Evolutionary conservation across 1,140 invertebrate genomes (phyloP), one percentile per base, ranked within the genome.

Genomic region (Anadara kagoshimensis): DNA sequence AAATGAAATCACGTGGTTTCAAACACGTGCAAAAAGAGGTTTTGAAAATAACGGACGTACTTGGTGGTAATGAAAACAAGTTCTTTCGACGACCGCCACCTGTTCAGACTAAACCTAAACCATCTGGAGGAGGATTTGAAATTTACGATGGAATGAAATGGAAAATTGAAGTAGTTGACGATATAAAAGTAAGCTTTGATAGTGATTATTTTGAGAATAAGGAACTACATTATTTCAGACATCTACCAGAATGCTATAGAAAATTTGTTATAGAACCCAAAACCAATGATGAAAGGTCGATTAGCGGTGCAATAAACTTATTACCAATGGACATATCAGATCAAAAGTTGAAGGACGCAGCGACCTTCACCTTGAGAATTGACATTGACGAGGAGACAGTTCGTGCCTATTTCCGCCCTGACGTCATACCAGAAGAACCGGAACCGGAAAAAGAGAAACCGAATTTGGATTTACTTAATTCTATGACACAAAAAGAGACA

Each of bases 101-200:
- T 20, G 45, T 49, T 44, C 47, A 63, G 20, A 51, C 49, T 44
- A 70, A 73, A 67, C 24, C 65, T 14, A 29, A 61, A 47, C 54
- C 61, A 29, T 41, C 41, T 22, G 56, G 63, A 44, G 36, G 45
- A 8, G 57, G 66, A 7, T 81, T 86, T 68, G 82, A 85, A 69
- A 68, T 87, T n/a, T 78, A 71, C 57, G 84, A 86, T 56, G 85
- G 83, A 12, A 75, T 81, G 58, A 80, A 76, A 29, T 86, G 82
- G 80, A 64, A 65, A 5, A 69, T 87, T 10, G 69, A 79, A 22
- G 59, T 87, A 0, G 70, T 51, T 5, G 81, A 81, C 20, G 83
- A 84, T 61, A 69, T 87, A 0, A 76, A 81, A 74, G 64, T 80
- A 3, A 79, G 65, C 51, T 73, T 70, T 22, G 71, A 80, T 18